Percentiles rank a stretch among this genome's conserved stretches.
phyloP scores from a whole-genome alignment of 1,140 invertebrate genomes.

The Pissodes strobi region DNA sequence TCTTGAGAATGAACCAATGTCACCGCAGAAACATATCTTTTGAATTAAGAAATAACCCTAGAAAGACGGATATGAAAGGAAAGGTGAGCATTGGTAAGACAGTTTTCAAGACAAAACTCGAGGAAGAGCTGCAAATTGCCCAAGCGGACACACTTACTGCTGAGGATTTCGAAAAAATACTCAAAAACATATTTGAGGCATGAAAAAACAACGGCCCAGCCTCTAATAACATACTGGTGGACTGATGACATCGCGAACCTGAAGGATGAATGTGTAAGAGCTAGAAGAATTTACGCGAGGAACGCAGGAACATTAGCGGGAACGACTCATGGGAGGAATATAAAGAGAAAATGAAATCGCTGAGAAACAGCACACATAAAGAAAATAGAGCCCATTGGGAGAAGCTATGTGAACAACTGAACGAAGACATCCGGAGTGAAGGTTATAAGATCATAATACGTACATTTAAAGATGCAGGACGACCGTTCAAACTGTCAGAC shows the following conservation, averaged over 20 bases:
- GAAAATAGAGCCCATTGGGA: conserved; percentile 13
- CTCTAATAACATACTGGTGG: conserved; percentile 19
- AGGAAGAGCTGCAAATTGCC: no score
- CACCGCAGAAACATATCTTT: no score
- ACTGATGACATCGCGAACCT: not conserved
- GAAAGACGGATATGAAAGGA: no score
- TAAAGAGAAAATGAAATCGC: conserved; percentile 6
- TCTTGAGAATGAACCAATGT: no score
- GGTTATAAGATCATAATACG: no score
- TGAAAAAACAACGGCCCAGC: no score
- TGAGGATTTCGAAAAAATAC: not conserved
- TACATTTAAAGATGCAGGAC: no score
- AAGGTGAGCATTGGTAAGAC: not conserved
- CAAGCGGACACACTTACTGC: not conserved
- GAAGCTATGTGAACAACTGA: conserved; percentile 28
- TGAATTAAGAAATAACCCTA: no score
- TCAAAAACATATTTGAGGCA: not conserved
- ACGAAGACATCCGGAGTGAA: conserved; percentile 33
- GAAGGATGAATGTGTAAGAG: not conserved
- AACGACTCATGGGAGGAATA: not conserved
- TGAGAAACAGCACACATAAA: not conserved
- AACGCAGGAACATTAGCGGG: not conserved
- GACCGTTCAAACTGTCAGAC: no score
- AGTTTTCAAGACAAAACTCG: no score
- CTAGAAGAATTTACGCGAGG: not conserved